phyloP scores from a whole-genome alignment of 2,888 invertebrate species.

The Dryadula phaetusa region DNA sequence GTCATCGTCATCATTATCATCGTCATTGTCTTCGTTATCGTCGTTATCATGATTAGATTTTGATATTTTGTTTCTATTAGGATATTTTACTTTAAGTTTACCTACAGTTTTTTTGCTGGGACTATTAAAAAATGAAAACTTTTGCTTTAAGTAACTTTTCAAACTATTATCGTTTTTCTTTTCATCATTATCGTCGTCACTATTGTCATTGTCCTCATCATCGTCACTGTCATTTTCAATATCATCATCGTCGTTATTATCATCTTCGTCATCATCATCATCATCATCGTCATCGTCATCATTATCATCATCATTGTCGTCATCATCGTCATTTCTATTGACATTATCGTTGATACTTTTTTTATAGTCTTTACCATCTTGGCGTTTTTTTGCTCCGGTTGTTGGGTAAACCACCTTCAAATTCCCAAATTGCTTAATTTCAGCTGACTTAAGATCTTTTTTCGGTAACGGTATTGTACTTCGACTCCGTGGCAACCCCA shows the following conservation, averaged over 20 bases:
- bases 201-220: slow-evolving; percentile 75
- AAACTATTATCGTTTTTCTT: slow-evolving; percentile 67
- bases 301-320: slow-evolving; percentile 78
- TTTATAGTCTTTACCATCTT: slow-evolving; percentile 51
- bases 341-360: slow-evolving; percentile 68
- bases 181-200: slow-evolving; percentile 69
- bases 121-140: slow-evolving; percentile 48
- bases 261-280: slow-evolving; percentile 72
- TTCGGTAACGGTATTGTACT: slow-evolving; percentile 50
- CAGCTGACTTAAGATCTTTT: slow-evolving; percentile 51
- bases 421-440: slow-evolving; percentile 63
- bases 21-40: slow-evolving; percentile 70
- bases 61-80: slow-evolving; percentile 51
- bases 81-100: slow-evolving; percentile 32
- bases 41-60: slow-evolving; percentile 53
- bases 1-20: slow-evolving; percentile 58
- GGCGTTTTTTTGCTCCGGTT: slow-evolving; percentile 46
- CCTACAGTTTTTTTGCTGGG: slow-evolving; percentile 64
- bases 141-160: slow-evolving; percentile 35
- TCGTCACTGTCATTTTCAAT: slow-evolving; percentile 73
- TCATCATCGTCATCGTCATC: slow-evolving; percentile 75
- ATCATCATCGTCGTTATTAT: slow-evolving; percentile 72
- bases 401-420: slow-evolving; percentile 62
- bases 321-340: slow-evolving; percentile 72
- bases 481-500: slow-evolving; percentile 62